Percentiles rank a stretch among this genome's conserved stretches.
Evolutionary conservation across 2,797 vertebrate species (phyloP).

Genomic region (Pempheris klunzingeri): DNA sequence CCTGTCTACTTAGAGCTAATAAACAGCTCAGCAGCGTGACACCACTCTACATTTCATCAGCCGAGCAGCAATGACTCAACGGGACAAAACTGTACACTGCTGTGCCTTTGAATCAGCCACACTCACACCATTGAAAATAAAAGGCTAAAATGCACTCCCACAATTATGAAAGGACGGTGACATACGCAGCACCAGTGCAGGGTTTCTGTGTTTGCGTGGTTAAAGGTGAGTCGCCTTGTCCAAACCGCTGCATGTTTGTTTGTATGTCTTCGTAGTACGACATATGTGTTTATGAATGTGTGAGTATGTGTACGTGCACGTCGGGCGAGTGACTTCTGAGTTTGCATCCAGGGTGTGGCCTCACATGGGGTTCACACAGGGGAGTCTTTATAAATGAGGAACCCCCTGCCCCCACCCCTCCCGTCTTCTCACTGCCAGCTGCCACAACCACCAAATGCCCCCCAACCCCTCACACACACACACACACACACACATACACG

Average conservation of each 20-base stretch:
- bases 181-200: not conserved
- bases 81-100: constrained; percentile 5
- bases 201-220: not conserved
- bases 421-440: constrained; percentile 69
- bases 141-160: not conserved
- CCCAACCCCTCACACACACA: constrained; percentile 33
- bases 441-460: constrained; percentile 78
- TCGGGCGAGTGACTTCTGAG: constrained; percentile 7
- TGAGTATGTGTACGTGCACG: constrained; percentile 29
- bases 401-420: constrained; percentile 10
- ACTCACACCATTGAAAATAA: not conserved
- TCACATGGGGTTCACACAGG: constrained; percentile 64
- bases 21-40: constrained; percentile 34
- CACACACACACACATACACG: constrained; percentile 21
- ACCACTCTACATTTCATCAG: constrained; percentile 29
- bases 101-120: constrained; percentile 8
- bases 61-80: constrained; percentile 28
- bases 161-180: constrained; percentile 2
- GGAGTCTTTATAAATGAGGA: constrained; percentile 73
- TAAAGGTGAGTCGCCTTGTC: constrained; percentile 7
- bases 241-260: not conserved
- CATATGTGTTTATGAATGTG: not conserved
- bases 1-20: constrained; percentile 43
- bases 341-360: constrained; percentile 71
- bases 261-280: not conserved